Evolutionary conservation across 1,140 invertebrate species (phyloP), one percentile per base, ranked within the genome.

Genomic region (Monochamus saltuarius): DNA sequence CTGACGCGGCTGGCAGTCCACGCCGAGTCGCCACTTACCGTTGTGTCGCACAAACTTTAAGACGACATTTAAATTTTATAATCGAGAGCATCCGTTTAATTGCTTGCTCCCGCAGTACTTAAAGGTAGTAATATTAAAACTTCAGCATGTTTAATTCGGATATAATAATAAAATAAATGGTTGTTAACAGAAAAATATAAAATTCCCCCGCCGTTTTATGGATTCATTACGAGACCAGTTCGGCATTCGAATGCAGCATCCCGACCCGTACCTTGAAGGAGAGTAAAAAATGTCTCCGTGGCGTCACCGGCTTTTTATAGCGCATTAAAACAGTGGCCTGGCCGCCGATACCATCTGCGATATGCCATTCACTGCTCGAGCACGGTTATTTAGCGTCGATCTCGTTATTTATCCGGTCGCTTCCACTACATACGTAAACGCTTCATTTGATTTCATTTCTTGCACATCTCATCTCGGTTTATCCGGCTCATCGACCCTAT

Each of bases 121-220:
- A 29, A 53, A 22, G 52, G 35, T 42, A 39, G 55, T 60, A 51
- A 61, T 65, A 57, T 56, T 54, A 56, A 29, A 54, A 60, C 53
- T 53, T 45, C 49, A 55, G 45, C 64, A 62, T 66, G 64, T 59
- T 62, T 46, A 66, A 63, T 35, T 59, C 56, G 53, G 45, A 60
- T 66, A 62, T 42, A 66, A 29, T 29, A 29, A 29, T 29, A 29
- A 29, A 67, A 61, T 64, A 61, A 67, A 64, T 55, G 54, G 61
- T 59, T 67, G 65, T 67, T 67, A 64, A 67, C 65, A 64, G 49
- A 58, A 59, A 59, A 53, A 61, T 56, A 63, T 63, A 64, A 64
- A 61, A 64, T 64, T 58, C 56, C 43, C 57, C 62, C 46, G 61
- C 64, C 64, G 65, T 64, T 67, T 67, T 67, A 67, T 67, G 62